Evolutionary conservation across 2,113 vertebrate species (phyloP), one percentile per base, ranked within the genome.

Genomic region (Rostratula benghalensis): DNA sequence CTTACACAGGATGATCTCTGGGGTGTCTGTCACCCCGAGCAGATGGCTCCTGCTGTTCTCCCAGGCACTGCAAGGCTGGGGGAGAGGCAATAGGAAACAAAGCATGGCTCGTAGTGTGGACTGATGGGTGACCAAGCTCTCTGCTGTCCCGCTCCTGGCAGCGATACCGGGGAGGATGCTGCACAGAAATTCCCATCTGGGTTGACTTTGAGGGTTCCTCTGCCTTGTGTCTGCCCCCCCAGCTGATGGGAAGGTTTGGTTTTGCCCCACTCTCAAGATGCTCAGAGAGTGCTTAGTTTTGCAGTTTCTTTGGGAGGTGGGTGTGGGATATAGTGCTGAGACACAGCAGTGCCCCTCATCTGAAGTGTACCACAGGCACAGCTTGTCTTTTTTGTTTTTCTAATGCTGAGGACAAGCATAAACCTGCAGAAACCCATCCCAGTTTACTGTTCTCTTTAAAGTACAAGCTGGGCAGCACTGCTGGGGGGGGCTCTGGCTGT

Each of bases 41-140:
- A 86, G 56, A 3, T n/a, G 5, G 21, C 41, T 86, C 22, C 82
- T 86, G 92, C 80, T 4, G 2, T 64, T 41, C 61, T 57, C 75
- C 12, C 37, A 5, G 35, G 64, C 80, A 3, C 83, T 50, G 86
- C 57, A 33, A 35, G 75, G 17, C 75, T 70, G 25, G 16, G n/a
- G 30, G 50, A 67, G 82, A 33, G 65, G 68, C 16, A 5, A 0
- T 1, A 67, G 85, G 92, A 83, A 11, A 31, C 0, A 2, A 50
- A 85, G 85, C 79, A 45, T 25, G 81, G 7, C 68, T 79, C 28
- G 4, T 8, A 35, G 39, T 27, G 2, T 2, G 4, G 46, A 22
- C 54, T 25, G 63, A 27, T 1, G 9, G 30, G n/a, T 0, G 9
- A 10, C 57, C 2, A 3, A 50, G 63, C 43, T 77, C 15, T 3